These are phyloP conservation scores for Chelidonichthys spinosus DNA, from an alignment of 2,797 vertebrate genomes.

Conservation along the genomic window DNA sequence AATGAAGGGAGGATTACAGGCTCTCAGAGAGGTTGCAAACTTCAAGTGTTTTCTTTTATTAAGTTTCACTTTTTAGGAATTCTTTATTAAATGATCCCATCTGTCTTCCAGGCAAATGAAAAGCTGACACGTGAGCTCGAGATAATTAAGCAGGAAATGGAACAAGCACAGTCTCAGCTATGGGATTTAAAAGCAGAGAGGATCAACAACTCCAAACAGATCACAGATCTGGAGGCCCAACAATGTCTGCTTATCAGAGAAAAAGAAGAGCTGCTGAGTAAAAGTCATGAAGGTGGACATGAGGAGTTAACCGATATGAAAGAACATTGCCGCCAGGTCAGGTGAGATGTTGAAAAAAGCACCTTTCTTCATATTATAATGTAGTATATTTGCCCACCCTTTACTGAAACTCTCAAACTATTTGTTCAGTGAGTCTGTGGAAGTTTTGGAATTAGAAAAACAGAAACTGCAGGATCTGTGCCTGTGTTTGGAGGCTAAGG, in stretches of 20 bases:
- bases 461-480: conserved; percentile 67
- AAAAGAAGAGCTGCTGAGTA: conserved; percentile 66
- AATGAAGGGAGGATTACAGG: conserved; percentile 63
- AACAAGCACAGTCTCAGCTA: conserved; percentile 65
- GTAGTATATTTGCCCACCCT: not conserved
- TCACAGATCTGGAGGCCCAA: conserved; percentile 73
- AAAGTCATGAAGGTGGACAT: conserved; percentile 49
- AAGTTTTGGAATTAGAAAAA: conserved; percentile 68
- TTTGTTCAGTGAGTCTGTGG: conserved; percentile 63
- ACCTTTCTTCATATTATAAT: not conserved
- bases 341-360: conserved; percentile 57
- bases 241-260: conserved; percentile 73
- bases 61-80: not conserved
- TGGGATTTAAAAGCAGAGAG: conserved; percentile 74
- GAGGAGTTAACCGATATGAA: conserved; percentile 58
- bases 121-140: conserved; percentile 76
- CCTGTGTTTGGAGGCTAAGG: conserved; percentile 61
- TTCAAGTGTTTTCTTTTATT: not conserved
- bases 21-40: conserved; percentile 68
- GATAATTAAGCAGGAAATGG: conserved; percentile 59
- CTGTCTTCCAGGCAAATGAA: conserved; percentile 72
- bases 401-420: not conserved
- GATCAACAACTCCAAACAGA: conserved; percentile 49
- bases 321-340: conserved; percentile 65
- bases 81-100: conserved; percentile 7